Evolutionary conservation across 2,888 invertebrate genomes (phyloP).

Genomic region (Chirona hameri): DNA sequence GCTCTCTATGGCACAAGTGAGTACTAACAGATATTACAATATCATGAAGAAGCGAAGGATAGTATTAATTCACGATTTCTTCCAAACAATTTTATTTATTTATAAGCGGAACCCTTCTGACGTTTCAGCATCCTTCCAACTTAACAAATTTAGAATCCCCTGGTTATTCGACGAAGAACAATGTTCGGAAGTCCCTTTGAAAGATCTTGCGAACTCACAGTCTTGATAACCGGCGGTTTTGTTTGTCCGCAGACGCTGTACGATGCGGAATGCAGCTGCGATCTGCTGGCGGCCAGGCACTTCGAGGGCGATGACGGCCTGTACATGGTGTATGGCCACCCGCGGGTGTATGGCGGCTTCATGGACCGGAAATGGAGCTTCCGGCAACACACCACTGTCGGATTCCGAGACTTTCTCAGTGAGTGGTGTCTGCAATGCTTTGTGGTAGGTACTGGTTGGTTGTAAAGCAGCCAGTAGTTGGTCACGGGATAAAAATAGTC

Average conservation of each 20-base stretch:
- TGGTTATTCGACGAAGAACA: too few relatives aligned
- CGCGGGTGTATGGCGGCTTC: not conserved
- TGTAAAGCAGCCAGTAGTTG: not conserved
- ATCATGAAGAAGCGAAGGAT: not conserved
- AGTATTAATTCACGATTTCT: not conserved
- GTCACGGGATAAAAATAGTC: too few relatives aligned
- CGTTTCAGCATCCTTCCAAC: not conserved
- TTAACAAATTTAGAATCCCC: not conserved
- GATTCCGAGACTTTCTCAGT: not conserved
- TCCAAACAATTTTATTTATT: too few relatives aligned
- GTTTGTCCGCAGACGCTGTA: not conserved
- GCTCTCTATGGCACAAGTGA: not conserved
- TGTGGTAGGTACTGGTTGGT: not conserved
- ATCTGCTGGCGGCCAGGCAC: not conserved
- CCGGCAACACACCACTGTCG: not conserved
- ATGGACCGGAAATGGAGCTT: not conserved
- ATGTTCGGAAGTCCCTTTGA: too few relatives aligned
- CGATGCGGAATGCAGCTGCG: not conserved
- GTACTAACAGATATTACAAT: not conserved
- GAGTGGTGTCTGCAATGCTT: not conserved
- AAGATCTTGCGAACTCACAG: too few relatives aligned
- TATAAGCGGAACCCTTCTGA: too few relatives aligned
- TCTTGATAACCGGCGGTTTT: too few relatives aligned
- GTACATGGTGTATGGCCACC: slow-evolving; percentile 1
- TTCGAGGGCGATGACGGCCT: slow-evolving; percentile 10